These are phyloP conservation scores for Cyprinodon tularosa DNA, from an alignment of 2,113 vertebrate genomes.

Conservation along the genomic window DNA sequence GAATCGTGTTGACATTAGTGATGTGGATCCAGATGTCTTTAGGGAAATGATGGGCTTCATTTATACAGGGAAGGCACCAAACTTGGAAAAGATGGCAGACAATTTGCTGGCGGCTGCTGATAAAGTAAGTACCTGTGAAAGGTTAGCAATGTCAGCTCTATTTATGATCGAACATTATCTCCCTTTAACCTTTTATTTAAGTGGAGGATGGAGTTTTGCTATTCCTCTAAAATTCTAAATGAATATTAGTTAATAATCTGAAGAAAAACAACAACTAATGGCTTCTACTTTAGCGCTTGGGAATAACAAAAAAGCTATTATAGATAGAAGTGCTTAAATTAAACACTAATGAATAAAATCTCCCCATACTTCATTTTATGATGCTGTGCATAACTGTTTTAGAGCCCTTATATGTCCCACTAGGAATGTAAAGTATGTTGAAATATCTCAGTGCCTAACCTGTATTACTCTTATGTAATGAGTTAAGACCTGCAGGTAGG, in stretches of 20 bases:
- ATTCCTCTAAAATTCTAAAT: not conserved
- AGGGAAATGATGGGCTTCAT: constrained; percentile 99
- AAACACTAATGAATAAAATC: not conserved
- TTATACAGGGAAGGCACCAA: constrained; percentile 97
- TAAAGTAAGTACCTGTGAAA: constrained; percentile 83
- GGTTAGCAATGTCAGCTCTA: not conserved
- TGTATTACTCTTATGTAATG: not conserved
- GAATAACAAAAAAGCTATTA: not conserved
- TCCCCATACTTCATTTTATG: not conserved
- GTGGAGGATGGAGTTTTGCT: not conserved
- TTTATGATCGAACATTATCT: not conserved
- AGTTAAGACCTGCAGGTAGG: not conserved
- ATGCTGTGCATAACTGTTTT: not conserved
- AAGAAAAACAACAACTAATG: not conserved
- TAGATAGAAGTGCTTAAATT: not conserved
- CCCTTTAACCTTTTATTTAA: not conserved
- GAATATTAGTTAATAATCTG: not conserved
- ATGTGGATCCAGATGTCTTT: constrained; percentile 98
- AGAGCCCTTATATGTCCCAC: not conserved
- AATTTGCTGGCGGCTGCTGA: constrained; percentile 97
- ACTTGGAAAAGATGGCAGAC: constrained; percentile 98
- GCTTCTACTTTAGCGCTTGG: not conserved
- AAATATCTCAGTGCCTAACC: not conserved
- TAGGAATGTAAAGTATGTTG: not conserved
- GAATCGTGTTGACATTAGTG: constrained; percentile 98